Conservation (phyloP, 1,140 invertebrate genomes). For the Nebria ingens region DNA sequence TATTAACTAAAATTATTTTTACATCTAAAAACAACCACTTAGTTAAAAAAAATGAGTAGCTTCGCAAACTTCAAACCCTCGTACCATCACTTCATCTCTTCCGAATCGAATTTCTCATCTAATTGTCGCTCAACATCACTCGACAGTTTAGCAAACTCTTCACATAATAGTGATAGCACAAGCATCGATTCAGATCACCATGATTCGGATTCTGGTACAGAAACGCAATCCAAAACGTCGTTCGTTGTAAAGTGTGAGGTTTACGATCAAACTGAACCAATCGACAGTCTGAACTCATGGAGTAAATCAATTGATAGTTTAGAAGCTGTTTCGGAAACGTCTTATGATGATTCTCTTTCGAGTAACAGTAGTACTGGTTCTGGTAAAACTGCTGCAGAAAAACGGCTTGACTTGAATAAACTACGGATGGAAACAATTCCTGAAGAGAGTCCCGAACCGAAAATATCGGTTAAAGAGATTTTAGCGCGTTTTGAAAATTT, state of each 20-base stretch:
- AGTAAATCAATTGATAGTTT: constrained; percentile 19
- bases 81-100: not conserved
- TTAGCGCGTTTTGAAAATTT: constrained; percentile 68
- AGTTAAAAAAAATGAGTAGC: not conserved
- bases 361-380: constrained; percentile 2
- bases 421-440: constrained; percentile 64
- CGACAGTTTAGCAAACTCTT: constrained; percentile 54
- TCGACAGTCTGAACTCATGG: constrained; percentile 28
- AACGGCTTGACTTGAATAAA: constrained; percentile 16
- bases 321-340: constrained; percentile 14
- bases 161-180: constrained; percentile 38
- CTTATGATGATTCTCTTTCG: constrained; percentile 26
- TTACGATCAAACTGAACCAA: constrained; percentile 22
- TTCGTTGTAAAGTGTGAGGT: constrained; percentile 30
- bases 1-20: not conserved
- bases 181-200: constrained; percentile 41
- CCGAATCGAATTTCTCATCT: constrained; percentile 9
- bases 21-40: not conserved
- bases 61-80: too few relatives aligned
- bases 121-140: constrained; percentile 43
- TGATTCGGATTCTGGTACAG: constrained; percentile 43
- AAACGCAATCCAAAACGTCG: constrained; percentile 32
- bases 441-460: constrained; percentile 62
- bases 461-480: constrained; percentile 70
- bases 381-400: constrained; percentile 15